Percentiles rank a stretch among this genome's conserved stretches.
These are phyloP conservation scores for Chlamydotis undulata DNA, from an alignment of 2,113 vertebrate genomes.

Conservation along the genomic window DNA sequence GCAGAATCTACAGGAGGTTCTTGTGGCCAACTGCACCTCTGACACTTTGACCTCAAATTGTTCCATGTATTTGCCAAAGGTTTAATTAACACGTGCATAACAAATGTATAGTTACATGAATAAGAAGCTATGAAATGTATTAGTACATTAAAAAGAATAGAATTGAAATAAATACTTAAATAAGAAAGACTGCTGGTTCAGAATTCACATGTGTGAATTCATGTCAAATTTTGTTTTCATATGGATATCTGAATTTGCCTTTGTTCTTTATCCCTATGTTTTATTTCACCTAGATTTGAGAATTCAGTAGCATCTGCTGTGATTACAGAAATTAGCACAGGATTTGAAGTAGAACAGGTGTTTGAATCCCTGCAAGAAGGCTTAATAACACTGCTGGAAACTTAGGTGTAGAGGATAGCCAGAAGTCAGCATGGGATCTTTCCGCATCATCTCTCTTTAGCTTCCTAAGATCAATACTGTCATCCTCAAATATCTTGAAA, in stretches of 20 bases:
- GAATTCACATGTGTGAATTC: not conserved
- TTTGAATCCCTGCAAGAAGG: not conserved
- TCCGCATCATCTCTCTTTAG: not conserved
- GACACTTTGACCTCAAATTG: not conserved
- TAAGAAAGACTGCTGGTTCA: not conserved
- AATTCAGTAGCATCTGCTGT: not conserved
- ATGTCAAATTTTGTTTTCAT: not conserved
- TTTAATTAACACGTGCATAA: not conserved
- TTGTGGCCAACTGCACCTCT: not conserved
- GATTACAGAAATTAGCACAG: not conserved
- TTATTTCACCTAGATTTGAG: not conserved
- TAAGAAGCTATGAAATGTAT: not conserved
- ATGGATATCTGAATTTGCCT: not conserved
- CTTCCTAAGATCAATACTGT: not conserved
- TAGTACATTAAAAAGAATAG: not conserved
- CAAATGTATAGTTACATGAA: not conserved
- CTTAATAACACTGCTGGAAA: not conserved
- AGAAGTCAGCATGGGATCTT: not conserved
- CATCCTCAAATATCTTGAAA: not conserved
- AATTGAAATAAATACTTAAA: not conserved
- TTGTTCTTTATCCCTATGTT: not conserved
- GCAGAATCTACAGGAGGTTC: not conserved
- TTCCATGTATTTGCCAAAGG: not conserved
- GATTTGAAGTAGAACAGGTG: not conserved
- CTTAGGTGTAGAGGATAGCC: not conserved